Evolutionary conservation across 2,797 vertebrate species (phyloP).

Genomic region (Enteromius unitaeniatus): DNA sequence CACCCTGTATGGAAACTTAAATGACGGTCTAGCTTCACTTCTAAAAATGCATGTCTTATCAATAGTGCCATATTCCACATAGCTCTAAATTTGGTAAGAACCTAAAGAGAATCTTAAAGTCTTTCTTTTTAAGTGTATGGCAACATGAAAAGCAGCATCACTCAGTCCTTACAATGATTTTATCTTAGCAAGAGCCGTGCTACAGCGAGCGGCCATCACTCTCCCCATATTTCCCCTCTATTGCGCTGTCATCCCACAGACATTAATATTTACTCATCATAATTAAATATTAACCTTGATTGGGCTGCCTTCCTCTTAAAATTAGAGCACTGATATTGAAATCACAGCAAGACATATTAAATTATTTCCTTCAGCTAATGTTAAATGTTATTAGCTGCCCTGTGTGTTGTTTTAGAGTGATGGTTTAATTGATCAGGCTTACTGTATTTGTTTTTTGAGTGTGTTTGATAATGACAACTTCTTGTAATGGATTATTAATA

Average conservation of each 20-base stretch:
- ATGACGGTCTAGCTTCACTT: background rate
- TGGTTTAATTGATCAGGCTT: conserved; percentile 55
- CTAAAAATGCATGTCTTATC: conserved; percentile 15
- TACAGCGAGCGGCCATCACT: background rate
- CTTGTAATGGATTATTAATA: conserved; percentile 59
- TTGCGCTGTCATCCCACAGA: conserved; percentile 46
- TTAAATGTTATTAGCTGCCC: conserved; percentile 44
- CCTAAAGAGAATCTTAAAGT: background rate
- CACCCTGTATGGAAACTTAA: background rate
- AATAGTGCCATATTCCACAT: conserved; percentile 2
- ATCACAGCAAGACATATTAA: conserved; percentile 54
- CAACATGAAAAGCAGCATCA: conserved; percentile 13
- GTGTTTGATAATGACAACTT: conserved; percentile 52
- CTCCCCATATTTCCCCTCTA: conserved; percentile 34
- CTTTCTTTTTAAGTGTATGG: background rate
- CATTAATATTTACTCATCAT: conserved; percentile 67
- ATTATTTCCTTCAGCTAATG: conserved; percentile 57
- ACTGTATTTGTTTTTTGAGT: conserved; percentile 52
- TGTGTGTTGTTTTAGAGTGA: conserved; percentile 55
- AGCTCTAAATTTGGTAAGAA: conserved; percentile 10
- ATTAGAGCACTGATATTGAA: conserved; percentile 56
- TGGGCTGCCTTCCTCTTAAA: conserved; percentile 49
- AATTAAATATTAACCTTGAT: conserved; percentile 68
- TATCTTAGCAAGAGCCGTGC: conserved; percentile 5
- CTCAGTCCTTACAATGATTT: conserved; percentile 7